Percentiles rank a stretch among this genome's conserved stretches.
These are phyloP conservation scores for Gobionotothen gibberifrons DNA, from an alignment of 2,797 vertebrate species.

Conservation along the genomic window DNA sequence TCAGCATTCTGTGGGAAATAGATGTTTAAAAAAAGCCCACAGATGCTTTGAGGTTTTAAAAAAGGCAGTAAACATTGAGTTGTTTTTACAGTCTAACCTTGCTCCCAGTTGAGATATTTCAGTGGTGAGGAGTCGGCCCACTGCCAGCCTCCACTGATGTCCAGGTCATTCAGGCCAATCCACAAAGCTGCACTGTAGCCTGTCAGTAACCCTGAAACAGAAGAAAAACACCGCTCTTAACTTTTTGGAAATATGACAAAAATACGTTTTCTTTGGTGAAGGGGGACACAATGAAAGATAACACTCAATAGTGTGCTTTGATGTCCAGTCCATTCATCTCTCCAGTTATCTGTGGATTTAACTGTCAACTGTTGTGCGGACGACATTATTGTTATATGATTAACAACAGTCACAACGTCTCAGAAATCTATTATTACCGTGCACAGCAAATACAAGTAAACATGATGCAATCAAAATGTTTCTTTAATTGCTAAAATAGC, in stretches of 20 bases:
- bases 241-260: not conserved
- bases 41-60: conserved; percentile 25
- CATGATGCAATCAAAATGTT: not conserved
- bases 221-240: conserved; percentile 13
- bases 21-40: conserved; percentile 34
- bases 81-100: conserved; percentile 83
- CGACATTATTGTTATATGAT: conserved; percentile 30
- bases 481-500: too few relatives aligned
- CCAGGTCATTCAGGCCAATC: conserved; percentile 97
- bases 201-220: conserved; percentile 86
- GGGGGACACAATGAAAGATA: not conserved
- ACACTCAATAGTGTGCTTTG: not conserved
- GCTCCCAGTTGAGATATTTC: conserved; percentile 98
- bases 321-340: not conserved
- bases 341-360: not conserved
- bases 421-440: conserved; percentile 33
- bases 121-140: conserved; percentile 96
- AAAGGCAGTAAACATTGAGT: conserved; percentile 15
- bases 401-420: conserved; percentile 11
- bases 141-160: conserved; percentile 97
- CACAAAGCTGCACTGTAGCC: conserved; percentile 94
- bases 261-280: not conserved
- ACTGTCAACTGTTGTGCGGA: not conserved
- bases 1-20: conserved; percentile 33
- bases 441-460: not conserved